Conservation (phyloP, 2,888 invertebrate genomes). For the Amiota communis region DNA sequence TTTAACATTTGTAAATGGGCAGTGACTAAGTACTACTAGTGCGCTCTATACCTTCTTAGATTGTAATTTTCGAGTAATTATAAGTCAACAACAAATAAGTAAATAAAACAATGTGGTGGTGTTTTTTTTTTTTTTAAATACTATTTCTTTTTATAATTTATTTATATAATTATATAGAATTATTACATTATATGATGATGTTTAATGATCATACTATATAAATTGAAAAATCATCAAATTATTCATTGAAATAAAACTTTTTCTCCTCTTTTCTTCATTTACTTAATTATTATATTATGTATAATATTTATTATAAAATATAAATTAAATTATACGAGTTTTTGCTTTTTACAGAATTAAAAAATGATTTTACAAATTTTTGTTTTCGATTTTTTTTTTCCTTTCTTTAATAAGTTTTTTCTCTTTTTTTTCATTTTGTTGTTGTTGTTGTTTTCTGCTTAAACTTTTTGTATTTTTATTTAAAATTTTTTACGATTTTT, state of each 20-base stretch:
- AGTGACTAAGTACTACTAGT: no score
- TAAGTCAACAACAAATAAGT: no score
- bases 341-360: slow-evolving; percentile 54
- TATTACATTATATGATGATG: slow-evolving; percentile 45
- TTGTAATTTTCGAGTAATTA: no score
- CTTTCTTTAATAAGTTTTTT: slow-evolving; percentile 49
- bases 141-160: slow-evolving; percentile 65
- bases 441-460: slow-evolving; percentile 24
- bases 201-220: no score
- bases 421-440: slow-evolving; percentile 33
- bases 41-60: no score
- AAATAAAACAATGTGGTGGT: neutral
- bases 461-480: slow-evolving; percentile 24
- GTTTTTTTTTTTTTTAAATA: slow-evolving; percentile 58
- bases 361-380: slow-evolving; percentile 62
- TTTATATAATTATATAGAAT: slow-evolving; percentile 61
- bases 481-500: slow-evolving; percentile 3
- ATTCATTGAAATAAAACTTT: slow-evolving; percentile 48
- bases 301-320: slow-evolving; percentile 44
- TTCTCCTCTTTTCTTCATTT: slow-evolving; percentile 38
- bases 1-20: no score
- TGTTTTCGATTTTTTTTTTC: slow-evolving; percentile 29
- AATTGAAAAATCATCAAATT: neutral
- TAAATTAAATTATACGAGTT: slow-evolving; percentile 40
- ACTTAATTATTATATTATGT: slow-evolving; percentile 48